Evolutionary conservation across 2,113 vertebrate genomes (phyloP), one percentile per base, ranked within the genome.

Genomic region (Lepus americanus): DNA sequence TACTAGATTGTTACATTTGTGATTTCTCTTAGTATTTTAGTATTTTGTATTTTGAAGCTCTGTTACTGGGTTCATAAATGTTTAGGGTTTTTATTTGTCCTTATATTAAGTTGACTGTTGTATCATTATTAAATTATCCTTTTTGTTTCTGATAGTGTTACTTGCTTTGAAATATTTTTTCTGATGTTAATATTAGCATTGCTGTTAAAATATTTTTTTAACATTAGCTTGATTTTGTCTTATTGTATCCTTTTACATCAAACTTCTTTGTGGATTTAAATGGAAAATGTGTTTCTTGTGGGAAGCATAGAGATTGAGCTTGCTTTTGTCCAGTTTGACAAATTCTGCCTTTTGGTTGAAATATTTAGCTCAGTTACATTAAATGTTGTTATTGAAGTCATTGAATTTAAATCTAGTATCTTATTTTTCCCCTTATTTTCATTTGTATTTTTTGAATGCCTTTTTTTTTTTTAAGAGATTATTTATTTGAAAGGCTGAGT

Each of bases 121-220:
- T 44, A 17, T 73, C 49, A 76, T 49, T 63, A 53, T 87, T 69
- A 53, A 90, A 31, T 77, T 92, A 33, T 10, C 4, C 6, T 94
- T 78, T 77, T 78, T 77, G 73, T 67, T 94, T 49, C 29, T 89
- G 31, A 2, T 81, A 63, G 4, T 88, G 61, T n/a, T 89, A 20
- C 77, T 94, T 90, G 78, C 55, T 83, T 94, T 84, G 64, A 67
- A 64, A 39, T 91, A 20, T 92, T 82, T 78, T 90, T 23, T 44
- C 36, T 76, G n/a, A 82, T 76, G 61, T 63, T 84, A 72, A 80
- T 79, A 39, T 31, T 87, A 76, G 59, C 51, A 53, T 27, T 44
- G 74, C 49, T 74, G 7, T 72, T 63, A 70, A 63, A 27, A 8
- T 53, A 9, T n/a, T 59, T 77, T 66, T 92, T 85, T 69, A 17